phyloP scores from a whole-genome alignment of 2,797 vertebrate species.

The Clamator glandarius region DNA sequence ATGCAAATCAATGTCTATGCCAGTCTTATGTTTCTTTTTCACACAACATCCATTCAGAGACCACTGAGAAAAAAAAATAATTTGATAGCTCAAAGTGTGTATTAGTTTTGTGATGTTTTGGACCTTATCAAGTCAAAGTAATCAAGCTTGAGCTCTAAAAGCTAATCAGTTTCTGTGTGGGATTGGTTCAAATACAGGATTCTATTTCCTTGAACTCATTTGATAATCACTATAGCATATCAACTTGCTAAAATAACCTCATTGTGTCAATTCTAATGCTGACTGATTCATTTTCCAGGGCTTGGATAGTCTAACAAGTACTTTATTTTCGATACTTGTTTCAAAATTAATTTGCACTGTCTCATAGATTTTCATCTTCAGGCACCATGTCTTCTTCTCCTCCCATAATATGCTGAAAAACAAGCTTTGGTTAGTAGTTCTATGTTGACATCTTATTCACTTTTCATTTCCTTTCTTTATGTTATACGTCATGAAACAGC shows the following conservation, averaged over 20 bases:
- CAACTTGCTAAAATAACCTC: slow-evolving; percentile 21
- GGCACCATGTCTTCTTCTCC: not conserved
- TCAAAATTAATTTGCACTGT: slow-evolving; percentile 24
- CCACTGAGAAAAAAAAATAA: not conserved
- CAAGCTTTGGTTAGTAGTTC: not conserved
- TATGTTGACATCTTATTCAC: not conserved
- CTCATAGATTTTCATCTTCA: not conserved
- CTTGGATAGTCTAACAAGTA: not conserved
- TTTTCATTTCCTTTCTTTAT: not conserved
- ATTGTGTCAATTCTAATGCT: not conserved
- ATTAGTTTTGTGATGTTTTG: not conserved
- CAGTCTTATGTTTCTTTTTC: not conserved
- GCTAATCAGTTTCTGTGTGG: not conserved
- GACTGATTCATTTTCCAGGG: not conserved
- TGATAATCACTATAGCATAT: slow-evolving; percentile 2
- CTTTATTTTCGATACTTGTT: slow-evolving; percentile 7
- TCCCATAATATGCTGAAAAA: not conserved
- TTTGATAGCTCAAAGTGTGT: not conserved
- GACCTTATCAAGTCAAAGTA: not conserved
- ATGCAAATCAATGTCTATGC: not conserved
- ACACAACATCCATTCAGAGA: not conserved
- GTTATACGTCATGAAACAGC: not conserved
- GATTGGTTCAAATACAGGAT: not conserved
- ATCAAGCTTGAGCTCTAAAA: slow-evolving; percentile 21
- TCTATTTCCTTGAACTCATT: not conserved